These are phyloP conservation scores for Otus sunia DNA, from an alignment of 2,113 vertebrate species.

Conservation along the genomic window DNA sequence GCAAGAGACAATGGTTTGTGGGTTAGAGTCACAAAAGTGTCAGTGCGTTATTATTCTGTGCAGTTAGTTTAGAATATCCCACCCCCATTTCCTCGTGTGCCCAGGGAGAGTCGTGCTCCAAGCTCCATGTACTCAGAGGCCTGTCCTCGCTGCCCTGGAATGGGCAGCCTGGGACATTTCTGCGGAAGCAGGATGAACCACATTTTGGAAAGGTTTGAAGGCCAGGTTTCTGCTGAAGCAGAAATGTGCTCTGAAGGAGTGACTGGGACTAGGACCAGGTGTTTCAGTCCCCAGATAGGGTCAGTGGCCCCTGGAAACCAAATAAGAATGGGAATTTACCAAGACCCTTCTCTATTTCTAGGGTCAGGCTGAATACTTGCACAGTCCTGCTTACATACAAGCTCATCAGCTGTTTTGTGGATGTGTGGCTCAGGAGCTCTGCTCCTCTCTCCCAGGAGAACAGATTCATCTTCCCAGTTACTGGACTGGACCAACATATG, in stretches of 20 bases:
- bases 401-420: not conserved
- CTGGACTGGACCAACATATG: not conserved
- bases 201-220: no score
- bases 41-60: not conserved
- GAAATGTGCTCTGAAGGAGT: not conserved
- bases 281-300: not conserved
- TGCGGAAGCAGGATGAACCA: not conserved
- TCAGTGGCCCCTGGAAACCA: not conserved
- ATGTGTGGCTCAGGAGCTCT: not conserved
- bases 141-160: not conserved
- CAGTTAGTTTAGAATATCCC: not conserved
- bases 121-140: fast-evolving
- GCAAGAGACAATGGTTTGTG: not conserved
- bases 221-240: not conserved
- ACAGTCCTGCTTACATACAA: not conserved
- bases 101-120: fast-evolving
- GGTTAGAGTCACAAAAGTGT: not conserved
- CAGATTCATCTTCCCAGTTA: not conserved
- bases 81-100: not conserved
- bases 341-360: not conserved
- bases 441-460: not conserved
- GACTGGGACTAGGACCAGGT: not conserved
- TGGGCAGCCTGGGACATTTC: not conserved
- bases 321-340: not conserved
- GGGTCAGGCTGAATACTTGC: not conserved